Evolutionary conservation across 2,113 vertebrate genomes (phyloP), one percentile per base, ranked within the genome.

Genomic region (Gulo gulo): DNA sequence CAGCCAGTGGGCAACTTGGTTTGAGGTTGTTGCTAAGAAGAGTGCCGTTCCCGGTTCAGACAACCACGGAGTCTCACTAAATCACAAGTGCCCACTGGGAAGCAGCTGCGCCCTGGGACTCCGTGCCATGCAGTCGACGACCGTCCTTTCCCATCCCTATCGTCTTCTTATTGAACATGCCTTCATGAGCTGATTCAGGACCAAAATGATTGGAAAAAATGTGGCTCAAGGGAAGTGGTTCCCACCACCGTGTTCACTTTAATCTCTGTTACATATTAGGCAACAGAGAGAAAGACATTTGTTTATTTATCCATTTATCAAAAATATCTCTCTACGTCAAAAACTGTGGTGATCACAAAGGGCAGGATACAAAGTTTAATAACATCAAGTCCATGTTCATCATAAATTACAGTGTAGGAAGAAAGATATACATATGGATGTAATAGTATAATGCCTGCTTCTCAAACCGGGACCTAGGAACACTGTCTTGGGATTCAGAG

Each of bases 21-120:
- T 97, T 92, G 39, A 95, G 80, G 71, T 26, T 97, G 50, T 57
- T 96, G 74, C 69, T 94, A 14, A 82, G 91, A 90, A 81, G 29
- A 59, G 39, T 29, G 8, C 1, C 86, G 45, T 79, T 74, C 0
- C 50, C 79, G 73, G 91, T 93, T 61, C 55, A 52, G 24, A 84
- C 69, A 95, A 79, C 7, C 59, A 23, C 57, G 79, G 15, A 23
- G 57, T 45, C 36, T 83, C 80, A 24, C 14, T 83, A 67, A 93
- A 90, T 93, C 69, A 57, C 45, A 79, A 79, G 0, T 63, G 76
- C 42, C 39, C 23, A 6, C 3, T 42, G 78, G 78, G 14, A 74
- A 92, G 15, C 42, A 89, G 39, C 42, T 9, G 10, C 12, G 4
- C 12, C 34, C 47, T 73, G 39, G 15, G 52, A 79, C 4, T 52